Conservation (phyloP, 2,888 invertebrate genomes). For the Chrysolina americana region DNA sequence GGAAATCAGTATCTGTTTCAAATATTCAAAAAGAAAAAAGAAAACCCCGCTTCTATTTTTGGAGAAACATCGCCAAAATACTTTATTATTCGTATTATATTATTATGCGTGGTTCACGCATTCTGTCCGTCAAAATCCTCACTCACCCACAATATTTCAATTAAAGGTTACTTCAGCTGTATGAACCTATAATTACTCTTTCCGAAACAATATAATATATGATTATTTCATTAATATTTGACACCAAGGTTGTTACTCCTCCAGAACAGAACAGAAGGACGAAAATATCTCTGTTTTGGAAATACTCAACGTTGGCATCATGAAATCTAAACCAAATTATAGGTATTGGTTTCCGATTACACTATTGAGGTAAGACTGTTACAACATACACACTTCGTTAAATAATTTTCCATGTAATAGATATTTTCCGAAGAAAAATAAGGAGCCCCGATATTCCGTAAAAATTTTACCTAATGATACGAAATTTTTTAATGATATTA, state of each 20-base stretch:
- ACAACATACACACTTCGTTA: background rate
- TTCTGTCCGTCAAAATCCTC: background rate
- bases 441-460: too few species aligned
- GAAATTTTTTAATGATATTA: too few species aligned
- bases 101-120: background rate
- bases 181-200: slow-evolving; percentile 10
- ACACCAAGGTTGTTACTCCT: background rate
- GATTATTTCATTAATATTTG: background rate
- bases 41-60: too few species aligned
- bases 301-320: background rate
- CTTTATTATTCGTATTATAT: too few species aligned
- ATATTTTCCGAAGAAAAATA: background rate
- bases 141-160: slow-evolving; percentile 1
- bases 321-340: background rate
- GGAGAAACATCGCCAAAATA: too few species aligned
- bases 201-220: background rate
- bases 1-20: too few species aligned
- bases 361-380: background rate
- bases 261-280: background rate
- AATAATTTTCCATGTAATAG: background rate
- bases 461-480: too few species aligned
- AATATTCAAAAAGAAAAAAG: too few species aligned
- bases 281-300: background rate
- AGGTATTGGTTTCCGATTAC: background rate
- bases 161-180: background rate